Evolutionary conservation across 2,113 vertebrate species (phyloP).

Genomic region (Acrocephalus arundinaceus): DNA sequence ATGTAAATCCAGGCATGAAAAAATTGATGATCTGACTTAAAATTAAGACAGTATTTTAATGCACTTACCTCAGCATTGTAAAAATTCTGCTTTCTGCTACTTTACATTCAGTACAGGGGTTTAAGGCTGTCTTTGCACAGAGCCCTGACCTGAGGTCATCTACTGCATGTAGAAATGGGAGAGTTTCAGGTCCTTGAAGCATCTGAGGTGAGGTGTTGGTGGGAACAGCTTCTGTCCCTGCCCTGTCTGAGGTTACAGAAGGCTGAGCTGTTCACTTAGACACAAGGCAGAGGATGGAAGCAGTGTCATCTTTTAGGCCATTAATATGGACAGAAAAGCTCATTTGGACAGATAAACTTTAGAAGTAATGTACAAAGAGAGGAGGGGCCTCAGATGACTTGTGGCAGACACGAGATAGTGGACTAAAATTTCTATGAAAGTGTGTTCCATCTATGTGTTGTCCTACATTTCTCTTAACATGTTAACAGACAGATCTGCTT

Average conservation of each 20-base stretch:
- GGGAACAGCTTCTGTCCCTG: not conserved
- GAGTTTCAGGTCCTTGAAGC: not conserved
- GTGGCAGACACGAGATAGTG: not conserved
- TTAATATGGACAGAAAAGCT: not conserved
- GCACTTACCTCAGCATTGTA: not conserved
- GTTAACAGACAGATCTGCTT: not conserved
- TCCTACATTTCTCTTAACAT: not conserved
- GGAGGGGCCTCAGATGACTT: not conserved
- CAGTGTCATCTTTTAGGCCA: not conserved
- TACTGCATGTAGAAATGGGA: not conserved
- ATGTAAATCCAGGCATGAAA: not conserved
- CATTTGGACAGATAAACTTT: not conserved
- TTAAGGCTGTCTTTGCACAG: not conserved
- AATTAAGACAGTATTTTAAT: not conserved
- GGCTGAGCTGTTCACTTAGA: not conserved
- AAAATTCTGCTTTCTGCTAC: not conserved
- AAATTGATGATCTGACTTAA: not conserved
- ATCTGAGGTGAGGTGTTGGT: not conserved
- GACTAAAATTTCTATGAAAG: not conserved
- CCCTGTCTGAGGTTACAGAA: not conserved
- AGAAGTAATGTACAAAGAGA: not conserved
- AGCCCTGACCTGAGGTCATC: not conserved
- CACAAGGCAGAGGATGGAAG: not conserved
- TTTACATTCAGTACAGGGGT: not conserved
- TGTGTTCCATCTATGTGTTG: not conserved